Evolutionary conservation across 2,888 invertebrate species (phyloP).

Genomic region (Lasioglossum oenotherae): DNA sequence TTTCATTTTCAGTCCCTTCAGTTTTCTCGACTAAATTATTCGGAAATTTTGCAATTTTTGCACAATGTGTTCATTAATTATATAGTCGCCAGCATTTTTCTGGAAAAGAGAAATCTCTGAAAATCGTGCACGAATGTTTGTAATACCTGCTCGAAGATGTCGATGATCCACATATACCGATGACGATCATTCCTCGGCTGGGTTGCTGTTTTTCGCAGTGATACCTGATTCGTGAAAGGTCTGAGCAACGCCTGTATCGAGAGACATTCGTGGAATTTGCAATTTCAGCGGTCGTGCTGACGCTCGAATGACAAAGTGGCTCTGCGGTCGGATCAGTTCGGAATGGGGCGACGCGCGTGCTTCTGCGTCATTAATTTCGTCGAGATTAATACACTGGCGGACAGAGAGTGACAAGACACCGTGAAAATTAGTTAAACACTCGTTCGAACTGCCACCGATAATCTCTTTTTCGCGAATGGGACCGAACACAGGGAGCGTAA

Average conservation of each 20-base stretch:
- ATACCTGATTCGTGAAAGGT: not conserved
- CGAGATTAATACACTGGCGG: slow-evolving; percentile 8
- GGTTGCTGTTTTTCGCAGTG: not conserved
- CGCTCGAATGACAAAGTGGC: slow-evolving; percentile 18
- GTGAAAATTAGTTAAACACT: slow-evolving; percentile 14
- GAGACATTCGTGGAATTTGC: slow-evolving; percentile 19
- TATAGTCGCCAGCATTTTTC: too few relatives aligned
- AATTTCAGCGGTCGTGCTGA: slow-evolving; percentile 13
- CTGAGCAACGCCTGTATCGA: slow-evolving; percentile 6
- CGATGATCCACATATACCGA: too few relatives aligned
- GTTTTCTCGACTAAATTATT: too few relatives aligned
- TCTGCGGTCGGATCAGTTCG: slow-evolving; percentile 15
- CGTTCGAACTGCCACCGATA: not conserved
- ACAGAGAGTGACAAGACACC: slow-evolving; percentile 7
- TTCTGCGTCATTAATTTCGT: slow-evolving; percentile 16
- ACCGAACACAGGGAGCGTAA: not conserved
- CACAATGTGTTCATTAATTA: too few relatives aligned
- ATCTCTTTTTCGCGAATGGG: not conserved
- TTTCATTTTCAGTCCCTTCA: too few relatives aligned
- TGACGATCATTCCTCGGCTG: slow-evolving; percentile 1
- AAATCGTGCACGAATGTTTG: too few relatives aligned
- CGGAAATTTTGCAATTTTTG: too few relatives aligned
- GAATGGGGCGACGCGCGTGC: slow-evolving; percentile 2
- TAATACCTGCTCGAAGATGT: not conserved
- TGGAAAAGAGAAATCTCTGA: too few relatives aligned